Conservation (phyloP, 92 coral and sea anemone species). For the Epizoanthus rinbou region DNA sequence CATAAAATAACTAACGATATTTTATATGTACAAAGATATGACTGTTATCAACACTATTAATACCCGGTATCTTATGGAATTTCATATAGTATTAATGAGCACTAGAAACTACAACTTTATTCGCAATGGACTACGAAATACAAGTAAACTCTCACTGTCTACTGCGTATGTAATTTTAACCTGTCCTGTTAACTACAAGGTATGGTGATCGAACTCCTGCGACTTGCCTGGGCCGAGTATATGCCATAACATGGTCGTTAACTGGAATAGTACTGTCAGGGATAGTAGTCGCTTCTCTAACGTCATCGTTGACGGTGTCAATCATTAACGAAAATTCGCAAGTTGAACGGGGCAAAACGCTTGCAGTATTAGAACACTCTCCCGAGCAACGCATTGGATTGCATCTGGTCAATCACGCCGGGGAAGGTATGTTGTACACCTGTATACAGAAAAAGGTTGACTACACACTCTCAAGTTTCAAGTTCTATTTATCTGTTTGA, state of each 20-base stretch:
- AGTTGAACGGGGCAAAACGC: conserved; percentile 68
- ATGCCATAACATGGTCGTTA: conserved; percentile 75
- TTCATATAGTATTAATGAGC: too few relatives aligned
- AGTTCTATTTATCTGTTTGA: too few relatives aligned
- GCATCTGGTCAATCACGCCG: neutral
- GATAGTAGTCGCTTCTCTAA: conserved; percentile 70
- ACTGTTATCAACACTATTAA: too few relatives aligned
- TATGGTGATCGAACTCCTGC: conserved; percentile 75
- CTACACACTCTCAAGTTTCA: too few relatives aligned
- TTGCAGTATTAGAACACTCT: conserved; percentile 21
- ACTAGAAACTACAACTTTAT: too few relatives aligned
- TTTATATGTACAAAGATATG: too few relatives aligned
- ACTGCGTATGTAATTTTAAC: neutral
- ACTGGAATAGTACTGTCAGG: conserved; percentile 68
- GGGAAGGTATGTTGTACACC: neutral
- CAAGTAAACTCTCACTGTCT: too few relatives aligned
- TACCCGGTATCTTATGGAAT: too few relatives aligned
- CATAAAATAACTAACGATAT: too few relatives aligned
- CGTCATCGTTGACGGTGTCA: conserved; percentile 78
- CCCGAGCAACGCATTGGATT: conserved; percentile 21
- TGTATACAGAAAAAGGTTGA: too few relatives aligned
- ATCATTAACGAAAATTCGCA: conserved; percentile 61
- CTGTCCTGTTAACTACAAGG: conserved; percentile 27
- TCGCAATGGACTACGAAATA: too few relatives aligned
- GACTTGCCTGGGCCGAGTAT: conserved; percentile 57